Conservation (phyloP, 2,797 vertebrate species). For the Erpetoichthys calabaricus region DNA sequence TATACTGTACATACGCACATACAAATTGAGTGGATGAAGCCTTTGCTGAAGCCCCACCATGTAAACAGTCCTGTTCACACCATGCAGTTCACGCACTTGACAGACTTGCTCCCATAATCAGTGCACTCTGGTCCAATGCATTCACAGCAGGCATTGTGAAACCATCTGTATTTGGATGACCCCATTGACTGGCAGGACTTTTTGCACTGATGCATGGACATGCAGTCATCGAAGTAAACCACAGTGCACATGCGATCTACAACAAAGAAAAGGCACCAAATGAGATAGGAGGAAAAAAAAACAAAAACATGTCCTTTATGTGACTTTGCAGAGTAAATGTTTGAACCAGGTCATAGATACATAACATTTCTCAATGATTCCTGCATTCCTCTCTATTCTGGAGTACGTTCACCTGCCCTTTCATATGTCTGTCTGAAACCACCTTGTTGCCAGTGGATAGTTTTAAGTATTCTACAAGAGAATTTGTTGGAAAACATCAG, state of each 20-base stretch:
- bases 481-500: no score
- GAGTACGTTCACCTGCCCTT: constrained; percentile 14
- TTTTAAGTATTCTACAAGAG: no score
- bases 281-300: constrained; percentile 6
- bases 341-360: no score
- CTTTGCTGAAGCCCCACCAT: not conserved
- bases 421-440: no score
- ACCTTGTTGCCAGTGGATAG: no score
- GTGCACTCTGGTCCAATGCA: constrained; percentile 92
- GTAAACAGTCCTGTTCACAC: constrained; percentile 52
- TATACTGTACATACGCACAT: not conserved
- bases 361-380: not conserved
- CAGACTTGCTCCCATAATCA: constrained; percentile 91
- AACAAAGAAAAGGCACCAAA: constrained; percentile 16
- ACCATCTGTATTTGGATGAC: constrained; percentile 96
- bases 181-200: constrained; percentile 96
- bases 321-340: not conserved
- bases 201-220: constrained; percentile 96
- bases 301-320: constrained; percentile 8
- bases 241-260: constrained; percentile 94
- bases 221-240: constrained; percentile 96
- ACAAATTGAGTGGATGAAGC: not conserved
- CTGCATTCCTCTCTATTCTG: constrained; percentile 8
- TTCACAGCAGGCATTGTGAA: constrained; percentile 97
- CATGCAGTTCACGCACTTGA: constrained; percentile 95